Base-by-base conservation (phyloP, 1,140 invertebrate genomes). In the Panagrolaimus sp. region DNA sequence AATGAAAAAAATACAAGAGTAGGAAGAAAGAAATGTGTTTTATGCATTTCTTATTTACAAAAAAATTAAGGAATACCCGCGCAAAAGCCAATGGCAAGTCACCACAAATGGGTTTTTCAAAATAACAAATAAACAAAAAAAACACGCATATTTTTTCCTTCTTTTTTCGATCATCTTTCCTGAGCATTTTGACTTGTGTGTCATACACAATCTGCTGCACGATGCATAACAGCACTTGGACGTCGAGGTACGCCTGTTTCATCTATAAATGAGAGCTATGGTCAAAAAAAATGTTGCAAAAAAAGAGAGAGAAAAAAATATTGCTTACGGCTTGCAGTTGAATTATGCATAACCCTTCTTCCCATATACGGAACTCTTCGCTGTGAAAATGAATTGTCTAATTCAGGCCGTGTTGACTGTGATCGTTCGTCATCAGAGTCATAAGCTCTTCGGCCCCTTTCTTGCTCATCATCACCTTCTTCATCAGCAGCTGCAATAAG, bases 401-500 rank as follows among this genome's bases (percentile, higher is more conserved):
- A 20, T 48, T 48, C 47, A 48, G 14, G 47, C n/a, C 51, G 8
- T 27, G 20, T 20, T 25, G 51, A 20, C n/a, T 25, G 20, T 0
- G 14, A 11, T 9, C 20, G 20, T 16, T 57, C 51, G n/a, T 57
- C 51, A 27, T 57, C 51, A 11, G 51, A 57, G 13, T 57, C 51
- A 16, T 57, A 57, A 16, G 51, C 51, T 57, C 51, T 20, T 25
- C 51, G 51, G 27, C 20, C 20, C n/a, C 27, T 57, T 16, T 57
- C 51, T 11, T 57, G 51, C 8, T 20, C 51, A 27, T 20, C 51
- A 25, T 57, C 51, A 25, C 27, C 51, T n/a, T 57, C 51, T 20
- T 57, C 51, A 57, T 57, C 51, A 11, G 51, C 51, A 20, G 51
- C 51, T 20, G 51, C 51, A 57, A 57, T 57, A 27, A 57, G 51